Conservation (phyloP, 2,113 vertebrate species). For the Datnioides undecimradiatus region DNA sequence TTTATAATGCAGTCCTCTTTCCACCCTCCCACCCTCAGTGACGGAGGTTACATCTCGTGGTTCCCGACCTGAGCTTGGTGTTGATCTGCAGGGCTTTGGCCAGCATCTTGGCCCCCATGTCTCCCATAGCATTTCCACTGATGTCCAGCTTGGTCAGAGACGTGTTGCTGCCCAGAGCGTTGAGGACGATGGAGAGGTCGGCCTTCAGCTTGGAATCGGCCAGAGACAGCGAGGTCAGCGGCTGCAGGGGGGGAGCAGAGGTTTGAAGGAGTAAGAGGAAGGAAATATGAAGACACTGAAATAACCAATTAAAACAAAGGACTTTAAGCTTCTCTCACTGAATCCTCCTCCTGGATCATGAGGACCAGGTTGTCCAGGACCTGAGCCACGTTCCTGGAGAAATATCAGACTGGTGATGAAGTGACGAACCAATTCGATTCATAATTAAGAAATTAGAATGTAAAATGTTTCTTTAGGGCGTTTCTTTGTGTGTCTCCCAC, state of each 20-base stretch:
- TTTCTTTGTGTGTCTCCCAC: slow-evolving; percentile 82
- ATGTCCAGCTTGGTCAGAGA: slow-evolving; percentile 95
- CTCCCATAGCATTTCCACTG: slow-evolving; percentile 97
- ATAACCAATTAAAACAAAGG: background rate
- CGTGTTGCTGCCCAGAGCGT: slow-evolving; percentile 95
- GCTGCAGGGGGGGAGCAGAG: slow-evolving; percentile 78
- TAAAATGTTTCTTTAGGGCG: too few species aligned
- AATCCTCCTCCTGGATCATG: slow-evolving; percentile 99
- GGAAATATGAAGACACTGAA: background rate
- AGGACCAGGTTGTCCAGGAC: slow-evolving; percentile 96
- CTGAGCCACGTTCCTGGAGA: slow-evolving; percentile 90
- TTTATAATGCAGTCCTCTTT: too few species aligned
- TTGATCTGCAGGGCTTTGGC: slow-evolving; percentile 98
- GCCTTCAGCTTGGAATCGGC: slow-evolving; percentile 95
- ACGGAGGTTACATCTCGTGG: too few species aligned
- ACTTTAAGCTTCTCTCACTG: slow-evolving; percentile 84
- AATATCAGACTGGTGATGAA: background rate
- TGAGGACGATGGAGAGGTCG: slow-evolving; percentile 94
- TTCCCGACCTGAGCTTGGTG: slow-evolving; percentile 98
- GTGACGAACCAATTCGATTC: background rate
- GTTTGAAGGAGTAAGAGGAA: background rate
- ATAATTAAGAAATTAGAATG: too few species aligned
- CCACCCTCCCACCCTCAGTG: too few species aligned
- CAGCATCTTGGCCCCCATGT: slow-evolving; percentile 98
- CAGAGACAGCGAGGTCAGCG: slow-evolving; percentile 93